Base-by-base conservation (phyloP, 2,113 vertebrate species). In the Callithrix jacchus region DNA sequence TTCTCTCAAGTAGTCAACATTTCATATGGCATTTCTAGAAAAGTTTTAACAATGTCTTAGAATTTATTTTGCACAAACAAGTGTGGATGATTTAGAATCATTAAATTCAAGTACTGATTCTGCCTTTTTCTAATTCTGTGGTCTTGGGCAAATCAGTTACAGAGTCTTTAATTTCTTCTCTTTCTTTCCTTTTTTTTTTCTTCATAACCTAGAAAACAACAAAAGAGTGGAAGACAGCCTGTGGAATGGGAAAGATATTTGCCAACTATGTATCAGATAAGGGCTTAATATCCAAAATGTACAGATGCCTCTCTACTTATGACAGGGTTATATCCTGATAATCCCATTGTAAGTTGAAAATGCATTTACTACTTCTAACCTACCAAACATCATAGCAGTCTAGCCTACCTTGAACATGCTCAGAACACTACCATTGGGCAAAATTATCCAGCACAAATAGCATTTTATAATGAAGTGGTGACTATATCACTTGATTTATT, bases 41-140 rank as follows among this genome's bases (percentile, higher is more conserved):
- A 80, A 47, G 10, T 6, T 49, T 79, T 87, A 92, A 56, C 79
- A 61, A 91, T 79, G 6, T 45, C 2, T 74, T 40, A 32, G 1
- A n/a, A 82, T 82, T 97, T 91, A 77, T 86, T 91, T 94, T 95
- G 5, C 25, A 83, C 11, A 70, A 93, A 76, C 4, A 88, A 66
- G 2, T 77, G 30, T 49, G 12, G 20, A 52, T 96, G 66, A 52
- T 84, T 85, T 5, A 84, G 23, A 74, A 42, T 58, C 87, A 95
- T 64, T 74, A 66, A 86, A 42, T 81, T 94, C 12, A 71, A 74
- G 23, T 77, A 89, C 30, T 89, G n/a, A 66, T 79, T 86, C 61
- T 58, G 37, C 1, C 1, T 81, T 90, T 66, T 95, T 66, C 42
- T 94, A 82, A 73, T 54, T 94, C 52, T 93, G 21, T 32, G 11